Base-by-base conservation (phyloP, 2,113 vertebrate genomes). In the Scalopus aquaticus region DNA sequence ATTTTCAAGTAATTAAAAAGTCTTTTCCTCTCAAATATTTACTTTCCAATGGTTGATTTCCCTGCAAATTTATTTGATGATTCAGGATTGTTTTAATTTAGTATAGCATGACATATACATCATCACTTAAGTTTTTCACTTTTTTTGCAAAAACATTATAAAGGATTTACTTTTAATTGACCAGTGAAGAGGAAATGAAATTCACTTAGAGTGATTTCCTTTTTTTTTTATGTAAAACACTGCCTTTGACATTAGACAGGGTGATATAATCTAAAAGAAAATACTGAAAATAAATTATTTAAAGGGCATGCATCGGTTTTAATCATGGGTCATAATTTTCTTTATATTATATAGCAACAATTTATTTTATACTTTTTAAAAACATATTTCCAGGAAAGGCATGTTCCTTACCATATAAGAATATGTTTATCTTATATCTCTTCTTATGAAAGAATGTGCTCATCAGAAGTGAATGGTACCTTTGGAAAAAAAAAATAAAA, bases 181-280 rank as follows among this genome's bases (percentile, higher is more conserved):
- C 46, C 32, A 6, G 30, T 82, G 73, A 97, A 88, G 51, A 46
- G 42, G 46, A 69, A 69, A 42, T 72, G 76, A 60, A 94, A 92
- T 56, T 69, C 73, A 58, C 12, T 78, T 62, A 89, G 30, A 64
- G 84, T 79, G 22, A 88, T 54, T 81, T 94, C 82, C 74, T 96
- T 92, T 1, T 96, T 92, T 1, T 54, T 88, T 78, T 85, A 39
- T 82, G 82, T 22, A 82, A 5, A 6, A 76, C 7, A 30, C 89
- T 35, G 60, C 60, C 67, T 84, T 95, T 92, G 54, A 67, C 32
- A 24, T 91, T 70, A n/a, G 94, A 44, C 49, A 76, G 74, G 19
- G 12, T 37, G 9, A 60, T 70, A 49, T 94, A 96, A 88, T 93
- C 97, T 97, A 95, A 93, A 96, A 95, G 46, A 88, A 79, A 93